phyloP scores from a whole-genome alignment of 2,113 vertebrate species.

The Eulemur rufifrons region DNA sequence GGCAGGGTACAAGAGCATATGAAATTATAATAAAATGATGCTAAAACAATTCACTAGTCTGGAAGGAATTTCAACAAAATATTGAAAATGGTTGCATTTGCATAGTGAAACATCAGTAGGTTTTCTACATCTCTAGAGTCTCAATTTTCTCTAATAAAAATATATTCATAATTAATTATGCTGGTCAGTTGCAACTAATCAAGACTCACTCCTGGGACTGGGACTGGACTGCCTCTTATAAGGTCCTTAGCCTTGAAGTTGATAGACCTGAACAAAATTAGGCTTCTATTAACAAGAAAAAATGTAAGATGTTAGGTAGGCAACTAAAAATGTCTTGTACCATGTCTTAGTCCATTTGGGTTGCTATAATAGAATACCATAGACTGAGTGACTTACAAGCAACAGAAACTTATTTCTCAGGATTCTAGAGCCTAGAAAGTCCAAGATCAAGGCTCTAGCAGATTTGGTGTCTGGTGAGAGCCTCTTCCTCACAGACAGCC shows the following conservation, averaged over 20 bases:
- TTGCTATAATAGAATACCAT: not conserved
- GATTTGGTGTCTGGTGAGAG: not conserved
- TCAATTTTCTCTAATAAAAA: not conserved
- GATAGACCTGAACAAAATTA: not conserved
- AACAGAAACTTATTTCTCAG: not conserved
- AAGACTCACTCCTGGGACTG: not conserved
- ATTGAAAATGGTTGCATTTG: not conserved
- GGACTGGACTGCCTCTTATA: not conserved
- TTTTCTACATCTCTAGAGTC: not conserved
- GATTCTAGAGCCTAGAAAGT: not conserved
- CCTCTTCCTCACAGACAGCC: not conserved
- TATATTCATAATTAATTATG: not conserved
- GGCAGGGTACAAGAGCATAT: not conserved
- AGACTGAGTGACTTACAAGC: not conserved
- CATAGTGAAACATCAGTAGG: not conserved
- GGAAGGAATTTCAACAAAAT: not conserved
- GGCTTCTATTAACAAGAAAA: not conserved
- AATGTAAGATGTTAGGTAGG: not conserved
- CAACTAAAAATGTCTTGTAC: not conserved
- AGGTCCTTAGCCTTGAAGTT: not conserved
- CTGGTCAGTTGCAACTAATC: not conserved
- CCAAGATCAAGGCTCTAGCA: not conserved
- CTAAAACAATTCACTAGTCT: not conserved
- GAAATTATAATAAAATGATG: not conserved
- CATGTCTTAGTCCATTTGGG: not conserved